Conservation (phyloP, 2,113 vertebrate genomes). For the Tyrannus savana region DNA sequence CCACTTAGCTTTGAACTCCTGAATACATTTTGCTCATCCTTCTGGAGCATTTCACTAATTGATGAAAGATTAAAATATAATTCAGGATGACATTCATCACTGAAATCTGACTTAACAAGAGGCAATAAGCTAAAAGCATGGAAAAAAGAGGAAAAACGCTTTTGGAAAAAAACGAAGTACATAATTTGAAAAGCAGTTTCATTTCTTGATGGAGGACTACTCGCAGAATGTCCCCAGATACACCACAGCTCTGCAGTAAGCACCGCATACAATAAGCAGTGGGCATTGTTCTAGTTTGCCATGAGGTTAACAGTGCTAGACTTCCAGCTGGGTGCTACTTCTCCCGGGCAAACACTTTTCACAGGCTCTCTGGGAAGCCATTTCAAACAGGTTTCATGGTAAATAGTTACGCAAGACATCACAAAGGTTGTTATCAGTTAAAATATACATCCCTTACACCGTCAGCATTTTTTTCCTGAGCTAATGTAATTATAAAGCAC, state of each 20-base stretch:
- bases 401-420: slow-evolving; percentile 8
- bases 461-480: slow-evolving; percentile 29
- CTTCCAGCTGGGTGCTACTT: neutral
- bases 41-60: slow-evolving; percentile 48
- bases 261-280: neutral
- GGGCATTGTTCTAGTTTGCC: neutral
- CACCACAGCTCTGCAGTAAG: neutral
- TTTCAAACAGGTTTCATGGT: neutral
- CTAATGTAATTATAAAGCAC: slow-evolving; percentile 16
- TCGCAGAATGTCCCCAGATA: neutral
- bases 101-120: slow-evolving; percentile 49
- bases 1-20: slow-evolving; percentile 1
- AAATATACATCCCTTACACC: neutral
- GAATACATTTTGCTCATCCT: slow-evolving; percentile 32
- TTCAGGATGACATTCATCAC: slow-evolving; percentile 42
- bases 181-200: neutral
- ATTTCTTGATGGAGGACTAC: neutral
- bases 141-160: neutral
- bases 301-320: neutral
- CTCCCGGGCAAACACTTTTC: neutral
- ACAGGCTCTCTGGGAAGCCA: neutral
- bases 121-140: neutral
- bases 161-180: neutral
- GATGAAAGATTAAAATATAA: slow-evolving; percentile 56
- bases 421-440: slow-evolving; percentile 2